phyloP scores from a whole-genome alignment of 1,140 invertebrate genomes.

The Zaprionus ornatus region DNA sequence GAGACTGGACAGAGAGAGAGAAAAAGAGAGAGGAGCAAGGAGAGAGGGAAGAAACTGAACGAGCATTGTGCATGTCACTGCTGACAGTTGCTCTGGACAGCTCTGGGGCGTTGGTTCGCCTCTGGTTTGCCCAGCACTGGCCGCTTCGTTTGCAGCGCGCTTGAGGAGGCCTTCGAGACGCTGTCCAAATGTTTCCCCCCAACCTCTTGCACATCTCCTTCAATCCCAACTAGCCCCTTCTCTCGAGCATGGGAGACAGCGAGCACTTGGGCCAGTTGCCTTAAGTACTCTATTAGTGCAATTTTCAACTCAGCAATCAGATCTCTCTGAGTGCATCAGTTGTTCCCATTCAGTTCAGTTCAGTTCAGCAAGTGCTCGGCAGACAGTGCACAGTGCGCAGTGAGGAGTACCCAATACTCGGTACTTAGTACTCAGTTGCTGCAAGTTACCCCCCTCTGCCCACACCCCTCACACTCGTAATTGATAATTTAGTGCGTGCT shows the following conservation, averaged over 20 bases:
- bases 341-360: constrained; percentile 8
- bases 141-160: not conserved
- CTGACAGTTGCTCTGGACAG: constrained; percentile 35
- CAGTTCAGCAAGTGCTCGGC: not conserved
- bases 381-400: constrained; percentile 4
- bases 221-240: not conserved
- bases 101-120: constrained; percentile 14
- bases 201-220: not conserved
- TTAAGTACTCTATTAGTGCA: constrained; percentile 61
- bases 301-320: constrained; percentile 24
- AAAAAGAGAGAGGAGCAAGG: not conserved
- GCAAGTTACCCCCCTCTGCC: not conserved
- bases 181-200: constrained; percentile 31
- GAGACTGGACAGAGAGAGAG: not conserved
- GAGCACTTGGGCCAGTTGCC: constrained; percentile 12
- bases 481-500: constrained; percentile 25
- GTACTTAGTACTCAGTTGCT: not conserved
- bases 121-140: not conserved
- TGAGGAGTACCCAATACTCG: not conserved
- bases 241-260: not conserved
- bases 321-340: constrained; percentile 28
- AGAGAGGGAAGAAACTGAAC: not conserved
- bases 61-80: constrained; percentile 36
- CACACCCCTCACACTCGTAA: not conserved
- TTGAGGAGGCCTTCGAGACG: not conserved